phyloP scores from a whole-genome alignment of 2,888 invertebrate genomes.

The Mythimna pallens region DNA sequence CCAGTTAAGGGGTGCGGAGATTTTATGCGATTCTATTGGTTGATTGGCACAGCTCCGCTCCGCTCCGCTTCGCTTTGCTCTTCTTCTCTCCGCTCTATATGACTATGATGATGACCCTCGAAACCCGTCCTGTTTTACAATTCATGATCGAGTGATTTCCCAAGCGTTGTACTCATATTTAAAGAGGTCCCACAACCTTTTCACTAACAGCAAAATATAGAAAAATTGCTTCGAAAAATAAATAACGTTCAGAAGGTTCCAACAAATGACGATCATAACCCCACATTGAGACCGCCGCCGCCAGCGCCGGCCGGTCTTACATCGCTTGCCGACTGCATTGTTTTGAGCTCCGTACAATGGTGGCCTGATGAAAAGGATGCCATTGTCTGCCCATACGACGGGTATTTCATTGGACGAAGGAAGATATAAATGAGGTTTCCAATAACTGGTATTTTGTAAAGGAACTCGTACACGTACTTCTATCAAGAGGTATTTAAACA shows the following conservation, averaged over 20 bases:
- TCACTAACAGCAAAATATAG: constrained; percentile 1
- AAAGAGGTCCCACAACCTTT: background rate
- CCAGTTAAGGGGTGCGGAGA: no score
- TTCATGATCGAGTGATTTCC: no score
- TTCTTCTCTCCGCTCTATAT: no score
- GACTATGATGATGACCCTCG: no score
- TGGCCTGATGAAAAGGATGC: constrained; percentile 22
- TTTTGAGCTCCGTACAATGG: constrained; percentile 42
- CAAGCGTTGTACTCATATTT: no score
- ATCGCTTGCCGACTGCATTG: constrained; percentile 32
- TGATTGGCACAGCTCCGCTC: no score
- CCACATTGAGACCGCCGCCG: constrained; percentile 13
- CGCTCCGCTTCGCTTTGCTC: no score
- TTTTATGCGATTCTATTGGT: no score
- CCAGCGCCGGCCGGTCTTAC: background rate
- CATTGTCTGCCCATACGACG: constrained; percentile 32
- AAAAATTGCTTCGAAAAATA: constrained; percentile 24
- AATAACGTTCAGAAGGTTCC: constrained; percentile 18
- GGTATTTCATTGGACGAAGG: constrained; percentile 34
- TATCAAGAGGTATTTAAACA: constrained; percentile 2
- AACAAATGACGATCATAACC: constrained; percentile 25
- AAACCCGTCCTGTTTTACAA: no score
- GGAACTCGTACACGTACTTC: background rate
- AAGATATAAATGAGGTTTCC: constrained; percentile 32
- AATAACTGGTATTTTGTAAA: constrained; percentile 11